Conservation (phyloP, 2,888 invertebrate species). For the Miltochrista miniata region DNA sequence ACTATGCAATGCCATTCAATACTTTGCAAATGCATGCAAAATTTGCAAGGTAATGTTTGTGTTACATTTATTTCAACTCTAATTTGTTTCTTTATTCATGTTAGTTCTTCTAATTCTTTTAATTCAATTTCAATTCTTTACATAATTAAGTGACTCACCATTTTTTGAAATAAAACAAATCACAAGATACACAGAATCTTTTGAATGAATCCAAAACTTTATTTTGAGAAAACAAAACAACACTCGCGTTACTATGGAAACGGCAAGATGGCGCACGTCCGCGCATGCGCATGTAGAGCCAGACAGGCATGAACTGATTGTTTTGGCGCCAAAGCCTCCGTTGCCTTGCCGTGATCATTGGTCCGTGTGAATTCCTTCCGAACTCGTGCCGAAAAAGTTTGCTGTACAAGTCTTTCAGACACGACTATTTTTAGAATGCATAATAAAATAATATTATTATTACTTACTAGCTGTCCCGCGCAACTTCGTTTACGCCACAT, state of each 20-base stretch:
- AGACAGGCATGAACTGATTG: slow-evolving; percentile 59
- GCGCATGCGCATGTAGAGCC: slow-evolving; percentile 62
- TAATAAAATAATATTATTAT: no score
- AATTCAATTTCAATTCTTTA: no score
- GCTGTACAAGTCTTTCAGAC: neutral
- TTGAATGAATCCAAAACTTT: slow-evolving; percentile 31
- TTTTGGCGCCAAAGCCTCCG: slow-evolving; percentile 68
- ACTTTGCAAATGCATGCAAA: no score
- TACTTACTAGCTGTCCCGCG: no score
- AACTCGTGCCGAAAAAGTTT: slow-evolving; percentile 43
- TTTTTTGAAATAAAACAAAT: slow-evolving; percentile 1
- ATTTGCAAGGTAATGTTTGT: no score
- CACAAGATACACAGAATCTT: slow-evolving; percentile 8
- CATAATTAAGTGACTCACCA: slow-evolving; percentile 13
- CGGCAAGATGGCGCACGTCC: slow-evolving; percentile 54
- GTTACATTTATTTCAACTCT: no score
- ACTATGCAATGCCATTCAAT: no score
- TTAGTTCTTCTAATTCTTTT: no score
- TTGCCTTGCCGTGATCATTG: slow-evolving; percentile 11
- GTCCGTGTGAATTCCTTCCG: slow-evolving; percentile 43
- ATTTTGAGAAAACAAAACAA: slow-evolving; percentile 49
- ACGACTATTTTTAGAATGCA: no score
- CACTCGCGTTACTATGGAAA: slow-evolving; percentile 67
- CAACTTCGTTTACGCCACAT: no score
- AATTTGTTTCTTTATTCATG: no score